A percentile compares a stretch with the other conserved stretches of the same genome.
Evolutionary conservation across 2,797 vertebrate genomes (phyloP).

Genomic region (Neosilurus mollespiculum): DNA sequence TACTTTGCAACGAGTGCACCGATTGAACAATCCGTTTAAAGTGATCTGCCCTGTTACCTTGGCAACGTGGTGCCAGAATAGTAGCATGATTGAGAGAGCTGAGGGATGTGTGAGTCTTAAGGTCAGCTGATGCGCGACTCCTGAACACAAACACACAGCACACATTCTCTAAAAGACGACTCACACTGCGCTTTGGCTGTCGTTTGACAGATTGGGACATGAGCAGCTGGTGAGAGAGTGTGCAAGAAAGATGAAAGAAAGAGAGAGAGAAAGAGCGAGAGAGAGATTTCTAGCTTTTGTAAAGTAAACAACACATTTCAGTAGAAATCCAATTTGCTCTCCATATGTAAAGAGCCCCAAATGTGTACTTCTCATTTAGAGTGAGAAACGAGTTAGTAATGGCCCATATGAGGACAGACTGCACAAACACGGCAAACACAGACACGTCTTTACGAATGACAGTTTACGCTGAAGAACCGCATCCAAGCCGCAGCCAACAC

Average conservation of each 20-base stretch:
- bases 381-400: conserved; percentile 55
- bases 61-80: conserved; percentile 57
- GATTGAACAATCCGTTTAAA: conserved; percentile 47
- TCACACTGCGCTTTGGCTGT: conserved; percentile 33
- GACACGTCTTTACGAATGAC: conserved; percentile 38
- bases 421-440: conserved; percentile 51
- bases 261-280: conserved; percentile 14
- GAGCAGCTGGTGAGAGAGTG: conserved; percentile 41
- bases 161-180: conserved; percentile 33
- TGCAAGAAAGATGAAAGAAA: conserved; percentile 14
- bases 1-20: conserved; percentile 20
- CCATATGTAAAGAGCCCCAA: conserved; percentile 44
- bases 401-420: conserved; percentile 47
- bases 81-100: conserved; percentile 58
- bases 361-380: conserved; percentile 42
- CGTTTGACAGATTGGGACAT: conserved; percentile 44
- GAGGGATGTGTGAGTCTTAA: conserved; percentile 53
- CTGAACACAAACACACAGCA: conserved; percentile 20
- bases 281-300: conserved; percentile 31
- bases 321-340: conserved; percentile 54
- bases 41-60: conserved; percentile 60
- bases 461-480: conserved; percentile 31
- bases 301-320: conserved; percentile 49
- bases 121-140: conserved; percentile 55
- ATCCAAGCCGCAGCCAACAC: not conserved